These are phyloP conservation scores for Apamea sordens DNA, from an alignment of 2,888 invertebrate species.

Conservation along the genomic window DNA sequence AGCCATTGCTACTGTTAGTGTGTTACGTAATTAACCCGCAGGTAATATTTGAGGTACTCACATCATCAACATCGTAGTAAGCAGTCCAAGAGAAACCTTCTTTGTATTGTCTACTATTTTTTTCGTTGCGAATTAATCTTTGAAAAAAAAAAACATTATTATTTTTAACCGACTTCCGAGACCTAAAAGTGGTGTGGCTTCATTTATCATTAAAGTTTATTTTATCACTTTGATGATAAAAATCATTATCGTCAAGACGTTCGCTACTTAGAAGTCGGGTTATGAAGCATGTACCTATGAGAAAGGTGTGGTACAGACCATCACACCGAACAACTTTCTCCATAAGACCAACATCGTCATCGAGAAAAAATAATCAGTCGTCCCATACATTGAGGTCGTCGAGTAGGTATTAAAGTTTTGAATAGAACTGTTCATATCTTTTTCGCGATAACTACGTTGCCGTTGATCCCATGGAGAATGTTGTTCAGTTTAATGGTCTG, in stretches of 20 bases:
- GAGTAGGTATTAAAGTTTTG: too few species aligned
- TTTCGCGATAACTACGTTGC: not conserved
- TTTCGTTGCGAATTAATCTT: constrained; percentile 88
- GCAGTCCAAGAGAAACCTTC: constrained; percentile 90
- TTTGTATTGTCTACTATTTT: constrained; percentile 71
- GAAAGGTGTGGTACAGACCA: not conserved
- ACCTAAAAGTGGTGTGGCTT: too few species aligned
- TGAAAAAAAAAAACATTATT: constrained; percentile 56
- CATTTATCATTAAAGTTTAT: not conserved
- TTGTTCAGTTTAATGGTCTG: not conserved
- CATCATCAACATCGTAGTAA: constrained; percentile 91
- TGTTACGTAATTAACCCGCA: too few species aligned
- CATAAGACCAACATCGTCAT: not conserved
- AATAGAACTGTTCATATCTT: not conserved
- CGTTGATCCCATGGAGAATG: not conserved
- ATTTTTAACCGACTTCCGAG: not conserved
- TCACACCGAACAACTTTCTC: not conserved
- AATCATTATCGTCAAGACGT: not conserved
- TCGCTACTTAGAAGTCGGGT: not conserved
- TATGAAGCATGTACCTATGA: not conserved
- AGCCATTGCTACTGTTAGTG: too few species aligned
- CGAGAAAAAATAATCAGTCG: not conserved
- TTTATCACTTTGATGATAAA: not conserved
- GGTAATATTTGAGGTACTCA: constrained; percentile 68
- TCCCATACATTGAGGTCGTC: not conserved